Evolutionary conservation across 2,888 invertebrate genomes (phyloP), one percentile per base, ranked within the genome.

Genomic region (Cosmia pyralina): DNA sequence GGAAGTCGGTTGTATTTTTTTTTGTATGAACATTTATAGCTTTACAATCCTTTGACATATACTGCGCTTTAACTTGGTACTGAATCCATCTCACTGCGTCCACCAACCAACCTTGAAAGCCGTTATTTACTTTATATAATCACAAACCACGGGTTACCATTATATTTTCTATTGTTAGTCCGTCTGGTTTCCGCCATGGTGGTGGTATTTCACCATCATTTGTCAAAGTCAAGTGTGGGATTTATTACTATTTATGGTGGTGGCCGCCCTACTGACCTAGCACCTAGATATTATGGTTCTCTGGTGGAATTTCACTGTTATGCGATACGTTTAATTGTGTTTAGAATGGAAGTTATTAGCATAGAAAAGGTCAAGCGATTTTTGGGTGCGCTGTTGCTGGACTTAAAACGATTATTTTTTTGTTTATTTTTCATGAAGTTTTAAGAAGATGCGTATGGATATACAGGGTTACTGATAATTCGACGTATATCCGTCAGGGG

Each of bases 141-240:
- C n/a, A 58, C 22, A 66, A 66, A 22, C 13, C 10, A n/a, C 41
- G 60, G 22, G 58, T 60, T 62, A 66, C 50, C 58, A 17, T 71
- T 79, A 79, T 60, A 76, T 77, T 83, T 75, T 68, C 82, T 73
- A 73, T 85, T 78, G 85, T 83, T 66, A 75, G 67, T 38, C 46
- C 38, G 62, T 57, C 46, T 28, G 59, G 67, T 70, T 81, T 72
- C 66, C 81, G 73, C 72, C 58, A 34, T 60, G 44, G 57, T 68
- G 76, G 75, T 77, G 82, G 78, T 86, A 81, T 83, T 90, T 87
- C 86, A 86, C 89, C 87, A 90, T 89, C 92, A 91, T 93, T 93
- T 92, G 90, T 93, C 92, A 92, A 90, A 92, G 93, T 93, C 93
- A 89, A 90, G 90, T 83, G 88, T 72, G 85, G 88, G 90, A 92